A percentile compares a stretch with the other conserved stretches of the same genome.
Conservation (phyloP, 2,888 invertebrate genomes). For the Ptycholaimellus sp. region DNA sequence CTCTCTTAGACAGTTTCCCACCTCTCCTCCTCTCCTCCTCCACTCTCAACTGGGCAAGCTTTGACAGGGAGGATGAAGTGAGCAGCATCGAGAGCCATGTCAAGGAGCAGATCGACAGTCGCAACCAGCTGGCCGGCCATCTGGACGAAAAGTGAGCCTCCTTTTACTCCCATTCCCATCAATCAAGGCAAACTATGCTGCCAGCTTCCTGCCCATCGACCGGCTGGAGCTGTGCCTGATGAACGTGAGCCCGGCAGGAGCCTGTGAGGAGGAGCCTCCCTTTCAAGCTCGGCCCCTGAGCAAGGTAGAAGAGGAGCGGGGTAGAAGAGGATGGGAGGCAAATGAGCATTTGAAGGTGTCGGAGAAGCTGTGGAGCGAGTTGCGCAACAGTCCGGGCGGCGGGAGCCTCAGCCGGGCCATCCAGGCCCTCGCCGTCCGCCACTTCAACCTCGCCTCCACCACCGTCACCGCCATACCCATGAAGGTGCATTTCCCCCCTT, state of each 20-base stretch:
- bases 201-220: neutral
- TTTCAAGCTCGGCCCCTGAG: too few relatives aligned
- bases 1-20: constrained; percentile 2
- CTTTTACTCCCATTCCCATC: neutral
- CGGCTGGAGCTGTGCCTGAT: neutral
- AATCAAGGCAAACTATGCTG: neutral
- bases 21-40: too few relatives aligned
- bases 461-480: constrained; percentile 96
- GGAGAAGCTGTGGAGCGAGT: too few relatives aligned
- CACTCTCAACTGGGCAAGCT: too few relatives aligned
- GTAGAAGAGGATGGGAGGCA: too few relatives aligned
- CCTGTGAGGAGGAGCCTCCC: too few relatives aligned
- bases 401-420: constrained; percentile 4
- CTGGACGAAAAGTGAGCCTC: constrained; percentile 6
- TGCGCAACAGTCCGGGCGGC: constrained; percentile 1
- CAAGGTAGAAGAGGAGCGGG: too few relatives aligned
- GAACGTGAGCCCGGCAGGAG: neutral
- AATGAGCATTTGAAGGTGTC: too few relatives aligned
- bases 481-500: constrained; percentile 38
- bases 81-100: constrained; percentile 7
- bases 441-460: constrained; percentile 73
- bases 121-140: constrained; percentile 8
- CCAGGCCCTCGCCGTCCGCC: constrained; percentile 32
- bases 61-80: constrained; percentile 5
- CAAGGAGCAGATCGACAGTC: constrained; percentile 7